Conservation (phyloP, 1,140 invertebrate genomes). For the Zaprionus tsacasi region DNA sequence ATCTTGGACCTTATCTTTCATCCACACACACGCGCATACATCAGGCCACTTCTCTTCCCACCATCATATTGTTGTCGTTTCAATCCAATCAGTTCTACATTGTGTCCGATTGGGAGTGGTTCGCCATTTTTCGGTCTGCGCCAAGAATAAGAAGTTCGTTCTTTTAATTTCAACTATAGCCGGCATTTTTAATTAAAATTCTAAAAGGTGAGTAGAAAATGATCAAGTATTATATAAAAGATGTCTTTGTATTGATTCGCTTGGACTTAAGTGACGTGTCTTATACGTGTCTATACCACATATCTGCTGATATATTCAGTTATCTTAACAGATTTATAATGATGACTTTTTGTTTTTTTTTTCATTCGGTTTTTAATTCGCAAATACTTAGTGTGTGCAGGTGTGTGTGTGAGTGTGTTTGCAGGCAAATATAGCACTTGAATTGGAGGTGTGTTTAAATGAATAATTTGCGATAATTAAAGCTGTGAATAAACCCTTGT, state of each 20-base stretch:
- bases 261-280: neutral
- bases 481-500: constrained; percentile 45
- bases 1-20: constrained; percentile 52
- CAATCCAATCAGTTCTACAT: constrained; percentile 56
- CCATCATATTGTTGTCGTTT: constrained; percentile 46
- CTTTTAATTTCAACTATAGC: constrained; percentile 28
- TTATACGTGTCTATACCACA: neutral
- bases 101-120: constrained; percentile 67
- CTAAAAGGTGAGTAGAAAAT: constrained; percentile 54
- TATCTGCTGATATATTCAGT: constrained; percentile 22
- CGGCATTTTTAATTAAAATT: constrained; percentile 49
- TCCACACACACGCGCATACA: constrained; percentile 28
- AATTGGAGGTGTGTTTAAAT: constrained; percentile 44
- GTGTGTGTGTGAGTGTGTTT: neutral
- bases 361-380: constrained; percentile 16
- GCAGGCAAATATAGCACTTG: constrained; percentile 26
- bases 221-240: constrained; percentile 37
- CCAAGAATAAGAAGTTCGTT: constrained; percentile 20
- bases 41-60: constrained; percentile 47
- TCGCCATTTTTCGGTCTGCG: constrained; percentile 51
- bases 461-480: constrained; percentile 59
- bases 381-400: constrained; percentile 12
- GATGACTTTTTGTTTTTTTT: constrained; percentile 53
- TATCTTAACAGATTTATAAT: constrained; percentile 28
- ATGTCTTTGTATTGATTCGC: neutral